Evolutionary conservation across 2,113 vertebrate species (phyloP).

Genomic region (Ceyx cyanopectus): DNA sequence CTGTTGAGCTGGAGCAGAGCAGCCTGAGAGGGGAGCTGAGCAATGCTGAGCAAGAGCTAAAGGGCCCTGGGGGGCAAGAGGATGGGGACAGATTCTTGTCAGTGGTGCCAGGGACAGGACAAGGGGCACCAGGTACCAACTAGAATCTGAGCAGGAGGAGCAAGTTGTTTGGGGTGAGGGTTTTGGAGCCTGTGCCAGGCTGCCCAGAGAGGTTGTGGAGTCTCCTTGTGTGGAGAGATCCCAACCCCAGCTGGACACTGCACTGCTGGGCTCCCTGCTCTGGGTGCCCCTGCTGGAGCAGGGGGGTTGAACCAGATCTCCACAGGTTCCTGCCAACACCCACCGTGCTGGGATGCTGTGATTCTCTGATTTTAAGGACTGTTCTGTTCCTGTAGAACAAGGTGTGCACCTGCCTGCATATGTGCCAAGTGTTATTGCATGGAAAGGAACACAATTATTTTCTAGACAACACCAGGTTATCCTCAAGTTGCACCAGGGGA

Average conservation of each 20-base stretch:
- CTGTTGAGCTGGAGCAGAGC: background rate
- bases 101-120: too few species aligned
- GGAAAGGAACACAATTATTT: background rate
- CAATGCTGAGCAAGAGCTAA: background rate
- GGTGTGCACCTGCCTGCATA: fast-evolving
- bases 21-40: background rate
- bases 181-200: too few species aligned
- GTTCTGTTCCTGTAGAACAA: background rate
- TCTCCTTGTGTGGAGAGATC: background rate
- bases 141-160: too few species aligned
- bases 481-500: too few species aligned
- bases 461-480: too few species aligned
- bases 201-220: too few species aligned
- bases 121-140: too few species aligned
- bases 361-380: background rate
- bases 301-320: background rate
- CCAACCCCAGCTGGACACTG: background rate
- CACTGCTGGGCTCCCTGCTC: too few species aligned
- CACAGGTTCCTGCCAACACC: background rate
- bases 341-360: too few species aligned
- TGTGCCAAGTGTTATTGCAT: fast-evolving
- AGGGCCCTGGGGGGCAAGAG: too few species aligned
- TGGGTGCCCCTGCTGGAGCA: background rate
- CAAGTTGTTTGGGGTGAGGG: too few species aligned
- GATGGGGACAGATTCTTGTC: too few species aligned